phyloP scores from a whole-genome alignment of 2,113 vertebrate genomes.

The Guaruba guarouba region DNA sequence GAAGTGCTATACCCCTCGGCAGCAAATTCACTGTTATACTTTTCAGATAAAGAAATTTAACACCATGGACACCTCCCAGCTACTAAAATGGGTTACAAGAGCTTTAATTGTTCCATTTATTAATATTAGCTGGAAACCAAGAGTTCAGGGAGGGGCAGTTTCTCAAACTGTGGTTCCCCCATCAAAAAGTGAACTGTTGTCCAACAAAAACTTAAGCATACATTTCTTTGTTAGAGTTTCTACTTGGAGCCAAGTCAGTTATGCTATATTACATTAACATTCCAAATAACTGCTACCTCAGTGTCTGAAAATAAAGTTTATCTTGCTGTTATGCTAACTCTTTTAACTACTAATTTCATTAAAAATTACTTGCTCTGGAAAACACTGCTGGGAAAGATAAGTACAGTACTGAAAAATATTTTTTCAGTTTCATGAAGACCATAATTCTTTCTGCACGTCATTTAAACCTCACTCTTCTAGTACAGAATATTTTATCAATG shows the following conservation, averaged over 20 bases:
- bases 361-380: neutral
- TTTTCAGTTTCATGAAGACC: neutral
- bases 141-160: neutral
- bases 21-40: neutral
- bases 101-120: neutral
- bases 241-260: neutral
- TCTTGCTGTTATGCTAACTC: neutral
- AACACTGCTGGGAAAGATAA: neutral
- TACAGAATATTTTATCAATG: neutral
- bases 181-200: neutral
- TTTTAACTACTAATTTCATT: neutral
- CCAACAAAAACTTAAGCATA: neutral
- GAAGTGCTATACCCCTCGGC: neutral
- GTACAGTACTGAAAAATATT: neutral
- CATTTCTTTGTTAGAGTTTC: neutral
- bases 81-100: neutral
- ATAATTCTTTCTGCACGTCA: neutral
- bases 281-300: neutral
- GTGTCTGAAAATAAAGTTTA: neutral
- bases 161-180: neutral
- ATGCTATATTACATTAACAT: no score
- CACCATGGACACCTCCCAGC: neutral
- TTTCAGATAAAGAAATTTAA: neutral
- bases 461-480: neutral
- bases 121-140: neutral